Percentiles rank a stretch among this genome's conserved stretches.
Conservation (phyloP, 2,797 vertebrate species). For the Cirrhinus molitorella region DNA sequence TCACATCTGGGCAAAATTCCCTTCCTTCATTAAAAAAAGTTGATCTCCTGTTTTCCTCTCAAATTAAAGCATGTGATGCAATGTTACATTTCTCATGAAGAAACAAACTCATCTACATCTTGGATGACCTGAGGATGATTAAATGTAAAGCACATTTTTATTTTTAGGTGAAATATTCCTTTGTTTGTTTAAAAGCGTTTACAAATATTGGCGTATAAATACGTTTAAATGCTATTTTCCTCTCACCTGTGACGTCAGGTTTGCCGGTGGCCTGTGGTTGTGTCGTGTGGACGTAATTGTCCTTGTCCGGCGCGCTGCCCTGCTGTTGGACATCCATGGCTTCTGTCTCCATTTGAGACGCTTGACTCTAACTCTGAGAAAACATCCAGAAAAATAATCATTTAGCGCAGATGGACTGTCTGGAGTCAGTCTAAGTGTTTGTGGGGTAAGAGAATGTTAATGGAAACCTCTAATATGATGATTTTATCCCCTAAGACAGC, state of each 20-base stretch:
- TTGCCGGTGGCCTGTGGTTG: constrained; percentile 38
- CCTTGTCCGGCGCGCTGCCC: constrained; percentile 26
- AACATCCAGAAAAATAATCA: constrained; percentile 23
- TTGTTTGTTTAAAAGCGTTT: too few relatives aligned
- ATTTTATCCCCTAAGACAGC: not conserved
- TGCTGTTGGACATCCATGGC: constrained; percentile 62
- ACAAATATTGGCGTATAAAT: too few relatives aligned
- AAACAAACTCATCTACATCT: not conserved
- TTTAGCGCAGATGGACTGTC: not conserved
- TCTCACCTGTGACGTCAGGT: constrained; percentile 46
- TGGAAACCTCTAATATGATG: not conserved
- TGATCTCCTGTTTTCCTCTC: too few relatives aligned
- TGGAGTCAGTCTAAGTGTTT: not conserved
- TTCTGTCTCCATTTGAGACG: constrained; percentile 62
- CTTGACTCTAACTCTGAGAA: constrained; percentile 52
- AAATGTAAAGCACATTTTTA: not conserved
- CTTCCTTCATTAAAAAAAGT: too few relatives aligned
- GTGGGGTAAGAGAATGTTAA: not conserved
- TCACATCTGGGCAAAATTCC: too few relatives aligned
- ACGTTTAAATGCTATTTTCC: too few relatives aligned
- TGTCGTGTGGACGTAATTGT: constrained; percentile 42
- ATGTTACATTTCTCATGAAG: not conserved
- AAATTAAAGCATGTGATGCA: too few relatives aligned
- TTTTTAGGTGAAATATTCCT: not conserved
- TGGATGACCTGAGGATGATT: not conserved